Base-by-base conservation (phyloP, 92 coral and sea anemone species). In the Epizoanthus rinbou region DNA sequence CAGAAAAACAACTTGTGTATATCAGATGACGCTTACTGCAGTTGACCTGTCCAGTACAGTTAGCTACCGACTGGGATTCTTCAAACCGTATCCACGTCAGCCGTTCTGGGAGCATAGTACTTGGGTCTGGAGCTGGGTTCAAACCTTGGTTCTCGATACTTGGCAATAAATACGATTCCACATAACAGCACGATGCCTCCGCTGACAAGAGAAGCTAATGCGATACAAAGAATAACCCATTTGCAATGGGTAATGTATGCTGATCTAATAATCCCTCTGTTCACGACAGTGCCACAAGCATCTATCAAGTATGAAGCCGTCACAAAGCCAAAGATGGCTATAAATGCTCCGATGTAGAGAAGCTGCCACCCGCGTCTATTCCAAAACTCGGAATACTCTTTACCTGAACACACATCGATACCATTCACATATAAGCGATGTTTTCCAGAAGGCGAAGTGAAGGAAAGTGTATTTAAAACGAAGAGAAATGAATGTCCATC, bases 341-440 rank as follows among this genome's bases (percentile, higher is more conserved):
- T 16, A 79, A 87, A 85, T 2, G 80, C 57, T 71, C 91, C 91
- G 17, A 85, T 80, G 45, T 79, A 88, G 16, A 85, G 22, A 37
- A 85, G 89, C 31, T 88, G 91, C 91, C 91, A 88, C 24, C 91
- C 91, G 21, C 91, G 78, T 24, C 83, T 86, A 39, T 84, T 85
- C 91, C 91, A 88, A 50, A 85, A 88, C 39, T 88, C 91, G 18
- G 85, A 43, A 58, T 85, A 88, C 58, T 88, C 91, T 33, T 79
- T 73, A 4, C 91, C 91, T 21, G 85, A 75, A 73, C 78, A 84
- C 17, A 75, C 76, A 69, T 88, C 91, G 43, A 88, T 85, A 13
- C 74, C 70, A 25, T 88, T 88, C 14, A 88, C 82, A n/a, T 85
- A 88, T 17, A 88, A 73, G 8, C 91, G 85, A 25, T 88, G 88